A percentile compares a stretch with the other conserved stretches of the same genome.
These are phyloP conservation scores for Telmatherina bonti DNA, from an alignment of 2,797 vertebrate genomes.

Conservation along the genomic window DNA sequence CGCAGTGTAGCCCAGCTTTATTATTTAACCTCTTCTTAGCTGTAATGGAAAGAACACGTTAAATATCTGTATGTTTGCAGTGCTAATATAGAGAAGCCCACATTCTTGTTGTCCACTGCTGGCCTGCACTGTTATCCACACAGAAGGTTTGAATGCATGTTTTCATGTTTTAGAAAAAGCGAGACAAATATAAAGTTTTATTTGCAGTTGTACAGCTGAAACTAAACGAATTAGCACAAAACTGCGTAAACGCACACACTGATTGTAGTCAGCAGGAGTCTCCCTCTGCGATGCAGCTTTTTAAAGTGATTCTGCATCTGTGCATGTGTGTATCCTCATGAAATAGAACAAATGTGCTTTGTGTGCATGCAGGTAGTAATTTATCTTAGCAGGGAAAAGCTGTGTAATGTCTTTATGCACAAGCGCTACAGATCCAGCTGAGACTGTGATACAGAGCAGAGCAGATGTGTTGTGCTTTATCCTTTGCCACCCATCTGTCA, in stretches of 20 bases:
- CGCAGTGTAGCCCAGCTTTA: too few species aligned
- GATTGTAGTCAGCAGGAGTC: constrained; percentile 8
- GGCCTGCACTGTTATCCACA: constrained; percentile 8
- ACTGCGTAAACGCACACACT: neutral
- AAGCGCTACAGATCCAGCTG: constrained; percentile 48
- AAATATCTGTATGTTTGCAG: too few species aligned
- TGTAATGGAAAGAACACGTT: too few species aligned
- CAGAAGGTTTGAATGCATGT: constrained; percentile 10
- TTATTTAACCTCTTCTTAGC: neutral
- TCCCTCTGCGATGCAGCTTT: neutral
- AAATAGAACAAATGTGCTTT: constrained; percentile 32
- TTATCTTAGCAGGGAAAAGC: constrained; percentile 55
- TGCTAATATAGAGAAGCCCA: neutral
- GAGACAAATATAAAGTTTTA: neutral
- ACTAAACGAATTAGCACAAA: constrained; percentile 21
- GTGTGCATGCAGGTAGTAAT: constrained; percentile 48
- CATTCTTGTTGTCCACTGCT: neutral
- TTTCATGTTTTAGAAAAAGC: constrained; percentile 4
- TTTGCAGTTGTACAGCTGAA: neutral
- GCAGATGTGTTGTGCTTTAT: constrained; percentile 63
- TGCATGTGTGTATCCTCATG: constrained; percentile 13
- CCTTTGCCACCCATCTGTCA: constrained; percentile 54
- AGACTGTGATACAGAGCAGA: constrained; percentile 52
- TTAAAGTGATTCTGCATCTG: constrained; percentile 9
- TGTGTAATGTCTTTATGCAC: constrained; percentile 64